Conservation (phyloP, 2,113 vertebrate genomes). For the Gasterosteus nipponicus region DNA sequence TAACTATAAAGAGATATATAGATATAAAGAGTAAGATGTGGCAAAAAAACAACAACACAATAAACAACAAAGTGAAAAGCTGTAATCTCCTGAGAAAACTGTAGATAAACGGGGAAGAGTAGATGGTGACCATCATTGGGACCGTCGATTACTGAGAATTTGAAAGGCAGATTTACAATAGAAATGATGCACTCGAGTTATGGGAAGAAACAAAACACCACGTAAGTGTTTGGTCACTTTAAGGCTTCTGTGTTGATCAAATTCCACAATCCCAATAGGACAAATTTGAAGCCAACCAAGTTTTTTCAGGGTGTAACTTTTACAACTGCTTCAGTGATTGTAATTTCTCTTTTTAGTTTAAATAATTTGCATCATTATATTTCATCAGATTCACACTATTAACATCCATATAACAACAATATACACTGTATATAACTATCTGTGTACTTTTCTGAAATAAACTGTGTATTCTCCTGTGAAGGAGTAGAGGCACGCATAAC, state of each 20-base stretch:
- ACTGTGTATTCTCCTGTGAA: background rate
- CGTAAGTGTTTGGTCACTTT: background rate
- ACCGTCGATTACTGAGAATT: too few relatives aligned
- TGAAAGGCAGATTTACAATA: background rate
- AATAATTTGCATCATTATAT: background rate
- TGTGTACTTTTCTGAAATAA: background rate
- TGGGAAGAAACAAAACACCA: background rate
- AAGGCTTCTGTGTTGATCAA: background rate
- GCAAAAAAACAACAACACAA: background rate
- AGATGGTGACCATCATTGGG: too few relatives aligned
- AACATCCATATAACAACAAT: background rate
- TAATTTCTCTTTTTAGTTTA: background rate
- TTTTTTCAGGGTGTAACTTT: background rate
- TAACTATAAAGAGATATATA: too few relatives aligned
- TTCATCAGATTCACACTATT: background rate
- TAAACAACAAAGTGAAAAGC: background rate
- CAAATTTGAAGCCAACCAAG: background rate
- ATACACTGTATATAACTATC: background rate
- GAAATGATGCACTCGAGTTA: background rate
- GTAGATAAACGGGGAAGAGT: background rate
- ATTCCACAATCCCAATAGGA: background rate
- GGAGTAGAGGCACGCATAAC: background rate
- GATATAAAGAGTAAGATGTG: background rate
- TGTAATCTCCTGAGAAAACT: background rate
- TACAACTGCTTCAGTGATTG: background rate